Evolutionary conservation across 2,797 vertebrate species (phyloP).

Genomic region (Oreochromis mossambicus): DNA sequence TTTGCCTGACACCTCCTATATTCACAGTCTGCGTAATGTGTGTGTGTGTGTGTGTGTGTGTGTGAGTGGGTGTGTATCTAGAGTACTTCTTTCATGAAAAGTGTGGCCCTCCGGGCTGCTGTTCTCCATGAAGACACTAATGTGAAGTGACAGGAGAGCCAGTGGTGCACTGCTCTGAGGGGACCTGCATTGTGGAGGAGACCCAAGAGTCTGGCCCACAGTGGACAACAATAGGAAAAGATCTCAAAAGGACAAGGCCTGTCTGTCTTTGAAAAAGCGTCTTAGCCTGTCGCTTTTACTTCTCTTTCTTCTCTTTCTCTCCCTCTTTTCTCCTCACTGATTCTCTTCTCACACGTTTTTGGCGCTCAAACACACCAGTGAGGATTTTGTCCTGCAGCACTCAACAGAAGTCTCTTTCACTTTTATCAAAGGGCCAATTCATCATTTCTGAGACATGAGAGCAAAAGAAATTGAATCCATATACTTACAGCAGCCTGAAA

Average conservation of each 20-base stretch:
- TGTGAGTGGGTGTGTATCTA: constrained; percentile 13
- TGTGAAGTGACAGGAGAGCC: constrained; percentile 73
- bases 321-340: not conserved
- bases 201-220: constrained; percentile 57
- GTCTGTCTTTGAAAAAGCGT: constrained; percentile 37
- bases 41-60: not conserved
- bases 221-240: constrained; percentile 64
- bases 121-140: constrained; percentile 65
- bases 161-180: constrained; percentile 53
- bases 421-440: constrained; percentile 6
- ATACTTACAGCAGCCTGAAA: not conserved
- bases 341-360: constrained; percentile 6
- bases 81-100: constrained; percentile 57
- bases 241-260: constrained; percentile 52
- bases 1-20: constrained; percentile 47
- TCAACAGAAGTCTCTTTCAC: constrained; percentile 7
- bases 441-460: not conserved
- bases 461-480: not conserved
- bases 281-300: constrained; percentile 13
- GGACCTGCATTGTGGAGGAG: constrained; percentile 68
- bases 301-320: constrained; percentile 8
- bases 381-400: not conserved
- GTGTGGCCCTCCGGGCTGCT: constrained; percentile 52
- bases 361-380: constrained; percentile 2
- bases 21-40: constrained; percentile 3